Percentiles rank a stretch among this genome's conserved stretches.
Evolutionary conservation across 2,888 invertebrate genomes (phyloP).

Genomic region (Anthophora plumipes): DNA sequence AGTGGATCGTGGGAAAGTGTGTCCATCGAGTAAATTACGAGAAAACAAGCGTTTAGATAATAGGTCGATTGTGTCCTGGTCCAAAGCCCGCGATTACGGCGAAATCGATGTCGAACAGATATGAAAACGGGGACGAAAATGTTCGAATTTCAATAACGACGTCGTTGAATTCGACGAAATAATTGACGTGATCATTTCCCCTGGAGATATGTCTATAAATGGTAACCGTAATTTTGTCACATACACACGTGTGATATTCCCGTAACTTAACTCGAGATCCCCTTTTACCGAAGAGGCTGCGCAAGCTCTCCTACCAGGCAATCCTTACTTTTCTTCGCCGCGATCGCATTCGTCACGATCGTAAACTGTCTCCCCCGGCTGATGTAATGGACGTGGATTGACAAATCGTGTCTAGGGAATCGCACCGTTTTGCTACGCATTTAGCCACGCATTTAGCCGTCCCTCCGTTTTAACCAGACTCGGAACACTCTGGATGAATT

Average conservation of each 20-base stretch:
- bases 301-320: conserved; percentile 56
- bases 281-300: conserved; percentile 65
- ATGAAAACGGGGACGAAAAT: no score
- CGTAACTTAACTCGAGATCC: conserved; percentile 28
- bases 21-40: conserved; percentile 49
- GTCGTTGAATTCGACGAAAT: background rate
- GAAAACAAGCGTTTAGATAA: conserved; percentile 67
- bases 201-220: conserved; percentile 21
- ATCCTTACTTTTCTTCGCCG: conserved; percentile 61
- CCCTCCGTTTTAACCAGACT: conserved; percentile 4
- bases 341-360: conserved; percentile 67
- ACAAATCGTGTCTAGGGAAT: conserved; percentile 70
- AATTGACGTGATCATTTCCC: background rate
- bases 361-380: conserved; percentile 67
- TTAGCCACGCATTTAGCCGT: conserved; percentile 26
- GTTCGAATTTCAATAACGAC: background rate
- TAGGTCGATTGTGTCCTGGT: conserved; percentile 46
- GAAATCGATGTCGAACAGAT: conserved; percentile 14
- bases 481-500: conserved; percentile 34
- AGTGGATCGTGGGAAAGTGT: conserved; percentile 63
- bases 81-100: conserved; percentile 29
- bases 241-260: background rate
- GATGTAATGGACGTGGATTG: conserved; percentile 69
- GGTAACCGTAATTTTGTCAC: conserved; percentile 12
- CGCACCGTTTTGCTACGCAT: conserved; percentile 41